phyloP scores from a whole-genome alignment of 2,113 vertebrate genomes.

The Andinoacara biseriatus region DNA sequence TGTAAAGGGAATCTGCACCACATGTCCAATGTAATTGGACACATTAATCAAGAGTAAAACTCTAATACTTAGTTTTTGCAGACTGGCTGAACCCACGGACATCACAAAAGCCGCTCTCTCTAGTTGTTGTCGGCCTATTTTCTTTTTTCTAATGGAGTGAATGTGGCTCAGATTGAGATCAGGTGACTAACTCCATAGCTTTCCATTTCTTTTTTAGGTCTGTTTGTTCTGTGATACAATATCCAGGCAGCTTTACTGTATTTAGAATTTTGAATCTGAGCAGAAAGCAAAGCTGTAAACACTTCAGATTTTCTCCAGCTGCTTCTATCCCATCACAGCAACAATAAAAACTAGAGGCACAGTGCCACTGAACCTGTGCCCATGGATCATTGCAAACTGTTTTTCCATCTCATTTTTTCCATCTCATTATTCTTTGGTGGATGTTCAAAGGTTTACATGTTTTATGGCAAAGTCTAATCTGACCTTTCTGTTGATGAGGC shows the following conservation, averaged over 20 bases:
- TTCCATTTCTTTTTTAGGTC: neutral
- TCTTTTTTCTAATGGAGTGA: no score
- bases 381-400: neutral
- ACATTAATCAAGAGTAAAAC: neutral
- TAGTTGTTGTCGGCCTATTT: no score
- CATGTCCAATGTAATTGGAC: neutral
- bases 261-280: neutral
- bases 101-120: no score
- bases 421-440: neutral
- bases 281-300: neutral
- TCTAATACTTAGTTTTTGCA: no score
- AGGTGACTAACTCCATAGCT: neutral
- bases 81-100: no score
- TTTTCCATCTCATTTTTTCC: no score
- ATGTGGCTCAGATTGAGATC: neutral
- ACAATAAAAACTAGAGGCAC: neutral
- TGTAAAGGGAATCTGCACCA: no score
- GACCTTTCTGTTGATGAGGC: neutral
- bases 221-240: neutral
- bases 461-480: accelerated
- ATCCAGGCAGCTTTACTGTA: accelerated
- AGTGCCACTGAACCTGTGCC: neutral
- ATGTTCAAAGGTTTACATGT: neutral
- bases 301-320: neutral
- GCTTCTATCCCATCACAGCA: neutral